phyloP scores from a whole-genome alignment of 2,113 vertebrate species.

The Alligator sinensis region DNA sequence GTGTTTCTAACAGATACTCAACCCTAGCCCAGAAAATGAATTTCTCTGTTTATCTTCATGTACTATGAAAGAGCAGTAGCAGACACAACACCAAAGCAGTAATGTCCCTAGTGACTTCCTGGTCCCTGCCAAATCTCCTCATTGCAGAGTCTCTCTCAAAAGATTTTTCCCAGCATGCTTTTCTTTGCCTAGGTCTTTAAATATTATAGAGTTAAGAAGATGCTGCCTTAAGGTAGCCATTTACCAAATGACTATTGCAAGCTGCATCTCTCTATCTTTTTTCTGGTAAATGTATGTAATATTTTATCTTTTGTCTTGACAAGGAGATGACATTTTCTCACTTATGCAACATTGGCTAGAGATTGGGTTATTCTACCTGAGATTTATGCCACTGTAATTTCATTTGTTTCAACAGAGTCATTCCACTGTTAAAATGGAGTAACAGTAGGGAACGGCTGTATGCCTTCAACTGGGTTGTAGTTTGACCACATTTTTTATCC shows the following conservation, averaged over 20 bases:
- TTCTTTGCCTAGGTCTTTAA: background rate
- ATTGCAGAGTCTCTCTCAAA: background rate
- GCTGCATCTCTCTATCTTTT: background rate
- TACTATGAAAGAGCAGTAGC: background rate
- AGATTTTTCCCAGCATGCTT: background rate
- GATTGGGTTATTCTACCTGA: background rate
- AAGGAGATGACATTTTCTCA: background rate
- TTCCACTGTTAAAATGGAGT: background rate
- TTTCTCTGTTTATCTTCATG: background rate
- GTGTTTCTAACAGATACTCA: background rate
- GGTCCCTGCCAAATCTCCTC: background rate
- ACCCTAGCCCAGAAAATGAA: background rate
- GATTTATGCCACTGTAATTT: background rate
- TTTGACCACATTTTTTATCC: background rate
- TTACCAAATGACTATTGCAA: background rate
- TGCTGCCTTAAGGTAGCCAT: background rate
- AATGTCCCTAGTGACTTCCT: background rate
- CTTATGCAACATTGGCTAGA: background rate
- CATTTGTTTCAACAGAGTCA: background rate
- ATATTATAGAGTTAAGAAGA: background rate
- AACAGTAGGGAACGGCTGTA: background rate
- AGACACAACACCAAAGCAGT: background rate
- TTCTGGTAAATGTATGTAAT: rapidly evolving
- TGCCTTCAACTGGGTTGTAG: background rate
- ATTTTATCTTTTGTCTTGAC: background rate